These are phyloP conservation scores for Nomada goodeniana DNA, from an alignment of 2,888 invertebrate species.

Conservation along the genomic window DNA sequence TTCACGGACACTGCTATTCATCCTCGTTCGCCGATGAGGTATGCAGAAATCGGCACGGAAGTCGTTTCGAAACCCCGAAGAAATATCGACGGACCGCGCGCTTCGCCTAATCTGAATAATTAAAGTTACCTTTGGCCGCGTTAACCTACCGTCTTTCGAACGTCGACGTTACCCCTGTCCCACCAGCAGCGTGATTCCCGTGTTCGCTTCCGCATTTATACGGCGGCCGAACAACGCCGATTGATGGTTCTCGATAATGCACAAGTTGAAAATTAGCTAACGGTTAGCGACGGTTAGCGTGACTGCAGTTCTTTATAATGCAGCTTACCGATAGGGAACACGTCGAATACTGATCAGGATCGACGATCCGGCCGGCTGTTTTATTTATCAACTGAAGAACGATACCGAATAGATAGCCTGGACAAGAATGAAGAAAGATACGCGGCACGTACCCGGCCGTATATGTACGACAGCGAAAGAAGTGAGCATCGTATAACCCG, in stretches of 20 bases:
- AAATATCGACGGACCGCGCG: neutral
- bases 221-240: slow-evolving; percentile 45
- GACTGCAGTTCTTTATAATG: slow-evolving; percentile 62
- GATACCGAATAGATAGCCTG: slow-evolving; percentile 44
- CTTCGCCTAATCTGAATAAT: slow-evolving; percentile 28
- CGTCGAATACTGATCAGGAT: slow-evolving; percentile 52
- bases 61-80: slow-evolving; percentile 3
- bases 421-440: slow-evolving; percentile 56
- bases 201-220: neutral
- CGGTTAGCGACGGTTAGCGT: slow-evolving; percentile 36
- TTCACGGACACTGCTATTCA: too few species aligned
- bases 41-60: neutral
- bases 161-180: slow-evolving; percentile 9
- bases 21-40: slow-evolving; percentile 10
- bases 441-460: slow-evolving; percentile 13
- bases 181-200: neutral
- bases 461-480: neutral
- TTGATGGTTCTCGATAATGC: slow-evolving; percentile 67
- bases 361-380: slow-evolving; percentile 44
- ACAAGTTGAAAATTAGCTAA: slow-evolving; percentile 49
- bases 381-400: slow-evolving; percentile 58
- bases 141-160: neutral
- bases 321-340: slow-evolving; percentile 45
- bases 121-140: neutral
- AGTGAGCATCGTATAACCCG: neutral